Evolutionary conservation across 2,888 invertebrate genomes (phyloP).

Genomic region (Pomacea canaliculata): DNA sequence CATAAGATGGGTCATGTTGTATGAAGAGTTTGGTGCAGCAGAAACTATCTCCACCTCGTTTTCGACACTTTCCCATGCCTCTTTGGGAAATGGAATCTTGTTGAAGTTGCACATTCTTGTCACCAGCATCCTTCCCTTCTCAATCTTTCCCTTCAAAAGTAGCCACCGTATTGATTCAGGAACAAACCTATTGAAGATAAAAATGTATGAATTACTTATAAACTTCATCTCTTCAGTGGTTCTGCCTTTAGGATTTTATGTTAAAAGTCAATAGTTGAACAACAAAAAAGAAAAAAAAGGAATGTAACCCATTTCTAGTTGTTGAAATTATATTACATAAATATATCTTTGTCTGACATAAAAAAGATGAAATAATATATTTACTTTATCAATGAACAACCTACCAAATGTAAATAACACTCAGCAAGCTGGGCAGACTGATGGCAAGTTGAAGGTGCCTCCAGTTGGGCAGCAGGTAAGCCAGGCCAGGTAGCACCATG

Average conservation of each 20-base stretch:
- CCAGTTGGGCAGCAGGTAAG: conserved; percentile 73
- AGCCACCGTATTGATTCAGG: conserved; percentile 66
- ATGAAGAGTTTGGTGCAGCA: not conserved
- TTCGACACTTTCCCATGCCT: conserved; percentile 20
- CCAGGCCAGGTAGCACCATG: conserved; percentile 69
- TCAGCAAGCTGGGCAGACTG: conserved; percentile 71
- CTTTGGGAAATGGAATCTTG: conserved; percentile 22
- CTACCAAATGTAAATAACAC: conserved; percentile 70
- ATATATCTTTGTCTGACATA: too few species aligned
- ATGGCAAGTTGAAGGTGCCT: conserved; percentile 73
- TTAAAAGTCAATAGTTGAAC: too few species aligned
- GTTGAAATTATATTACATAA: too few species aligned
- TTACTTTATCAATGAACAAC: conserved; percentile 24
- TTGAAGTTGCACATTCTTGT: conserved; percentile 50
- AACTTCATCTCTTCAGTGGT: not conserved
- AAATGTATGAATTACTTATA: not conserved
- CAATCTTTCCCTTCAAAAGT: conserved; percentile 46
- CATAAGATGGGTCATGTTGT: conserved; percentile 24
- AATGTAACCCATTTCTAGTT: too few species aligned
- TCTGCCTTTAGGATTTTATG: too few species aligned
- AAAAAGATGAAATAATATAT: too few species aligned
- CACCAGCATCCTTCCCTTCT: conserved; percentile 45
- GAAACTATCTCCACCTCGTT: not conserved
- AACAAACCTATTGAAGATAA: conserved; percentile 44
- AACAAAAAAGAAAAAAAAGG: too few species aligned